These are phyloP conservation scores for Notolepis coatsorum DNA, from an alignment of 2,797 vertebrate genomes.

Conservation along the genomic window DNA sequence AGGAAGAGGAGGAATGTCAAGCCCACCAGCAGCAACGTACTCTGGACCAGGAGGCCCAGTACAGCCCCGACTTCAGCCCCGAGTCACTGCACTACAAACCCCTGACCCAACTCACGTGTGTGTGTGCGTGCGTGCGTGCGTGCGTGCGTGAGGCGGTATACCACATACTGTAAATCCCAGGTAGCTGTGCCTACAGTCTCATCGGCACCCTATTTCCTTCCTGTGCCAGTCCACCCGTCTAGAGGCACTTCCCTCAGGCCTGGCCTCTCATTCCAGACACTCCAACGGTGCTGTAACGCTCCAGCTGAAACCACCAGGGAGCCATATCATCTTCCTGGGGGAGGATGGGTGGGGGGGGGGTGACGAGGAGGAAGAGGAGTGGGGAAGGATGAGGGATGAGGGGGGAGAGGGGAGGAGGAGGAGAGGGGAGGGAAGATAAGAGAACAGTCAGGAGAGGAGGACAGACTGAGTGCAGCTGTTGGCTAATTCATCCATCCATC, in stretches of 20 bases:
- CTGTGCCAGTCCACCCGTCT: constrained; percentile 49
- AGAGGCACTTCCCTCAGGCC: constrained; percentile 38
- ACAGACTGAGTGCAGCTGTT: constrained; percentile 72
- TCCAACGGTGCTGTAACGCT: constrained; percentile 52
- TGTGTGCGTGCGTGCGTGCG: background rate
- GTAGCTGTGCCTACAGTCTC: constrained; percentile 40
- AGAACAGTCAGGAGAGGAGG: constrained; percentile 31
- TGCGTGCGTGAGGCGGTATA: background rate
- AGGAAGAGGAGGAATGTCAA: no score
- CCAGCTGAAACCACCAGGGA: constrained; percentile 51
- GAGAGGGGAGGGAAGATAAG: constrained; percentile 7
- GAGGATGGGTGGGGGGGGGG: constrained; percentile 22
- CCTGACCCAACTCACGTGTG: no score
- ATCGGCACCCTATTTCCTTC: constrained; percentile 24
- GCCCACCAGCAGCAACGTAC: no score
- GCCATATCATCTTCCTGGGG: constrained; percentile 43
- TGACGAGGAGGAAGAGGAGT: constrained; percentile 5
- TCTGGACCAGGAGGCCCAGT: no score
- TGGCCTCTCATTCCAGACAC: constrained; percentile 27
- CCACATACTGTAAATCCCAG: constrained; percentile 28
- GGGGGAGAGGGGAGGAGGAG: constrained; percentile 22
- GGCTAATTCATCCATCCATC: constrained; percentile 55
- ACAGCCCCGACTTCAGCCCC: no score
- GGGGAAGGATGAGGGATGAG: constrained; percentile 26
- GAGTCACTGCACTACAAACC: no score